Percentiles rank a stretch among this genome's conserved stretches.
phyloP scores from a whole-genome alignment of 2,113 vertebrate genomes.

The Pycnonotus jocosus region DNA sequence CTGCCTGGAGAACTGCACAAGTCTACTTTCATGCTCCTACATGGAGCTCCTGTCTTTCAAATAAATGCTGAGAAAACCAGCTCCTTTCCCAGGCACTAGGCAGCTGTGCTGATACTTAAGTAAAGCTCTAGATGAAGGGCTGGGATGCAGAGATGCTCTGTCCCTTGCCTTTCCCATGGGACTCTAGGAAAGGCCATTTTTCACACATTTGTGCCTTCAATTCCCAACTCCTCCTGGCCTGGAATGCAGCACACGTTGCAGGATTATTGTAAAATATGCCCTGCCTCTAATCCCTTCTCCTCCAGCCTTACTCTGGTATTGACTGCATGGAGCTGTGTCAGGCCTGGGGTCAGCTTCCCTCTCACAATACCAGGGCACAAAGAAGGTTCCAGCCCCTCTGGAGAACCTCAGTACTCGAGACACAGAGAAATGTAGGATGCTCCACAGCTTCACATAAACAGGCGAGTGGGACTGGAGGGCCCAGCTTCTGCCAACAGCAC shows the following conservation, averaged over 20 bases:
- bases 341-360: background rate
- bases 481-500: background rate
- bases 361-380: background rate
- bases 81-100: background rate
- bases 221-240: background rate
- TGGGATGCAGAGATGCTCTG: background rate
- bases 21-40: background rate
- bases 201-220: background rate
- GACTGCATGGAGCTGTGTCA: conserved; percentile 9
- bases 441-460: background rate
- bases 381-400: background rate
- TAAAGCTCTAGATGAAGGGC: background rate
- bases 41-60: background rate
- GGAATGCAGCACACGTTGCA: conserved; percentile 31
- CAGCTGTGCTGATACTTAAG: background rate
- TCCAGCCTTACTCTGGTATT: conserved; percentile 22
- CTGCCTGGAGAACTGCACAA: background rate
- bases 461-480: background rate
- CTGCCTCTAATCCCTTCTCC: conserved; percentile 43
- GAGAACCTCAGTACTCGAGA: accelerated
- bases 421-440: background rate
- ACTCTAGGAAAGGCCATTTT: background rate
- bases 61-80: background rate
- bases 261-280: conserved; percentile 50
- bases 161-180: background rate